Base-by-base conservation (phyloP, 2,888 invertebrate species). In the Tipula lateralis region DNA sequence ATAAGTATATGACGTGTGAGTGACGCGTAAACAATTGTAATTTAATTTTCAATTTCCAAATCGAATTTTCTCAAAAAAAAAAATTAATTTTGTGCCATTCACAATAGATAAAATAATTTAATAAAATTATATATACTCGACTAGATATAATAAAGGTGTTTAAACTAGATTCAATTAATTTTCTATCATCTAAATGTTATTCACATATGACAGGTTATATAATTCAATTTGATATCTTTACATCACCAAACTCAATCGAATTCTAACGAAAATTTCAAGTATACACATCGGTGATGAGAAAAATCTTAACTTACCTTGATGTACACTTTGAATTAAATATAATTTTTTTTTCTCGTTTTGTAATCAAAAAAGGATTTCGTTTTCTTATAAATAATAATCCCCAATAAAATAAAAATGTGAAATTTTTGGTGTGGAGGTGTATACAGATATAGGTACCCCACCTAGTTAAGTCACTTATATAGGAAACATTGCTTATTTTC, bases 161-260 rank as follows among this genome's bases (percentile, higher is more conserved):
- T 24, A 66, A 66, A 66, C 24, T 66, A 66, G 24, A 66, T 66
- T 66, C 66, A 24, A 66, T 66, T 66, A 66, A 66, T 66, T 66
- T 66, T 66, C 12, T 66, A 66, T 66, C 66, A 66, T 66, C n/a
- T n/a, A n/a, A n/a, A n/a, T n/a, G n/a, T n/a, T n/a, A 66, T 66
- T 66, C 66, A 66, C 66, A 66, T 24, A 66, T 66, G 66, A 66
- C 66, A 66, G 9, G 3, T 66, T 66, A 66, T 24, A 66, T 24
- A 66, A 66, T 66, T 66, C 66, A 66, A 66, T 66, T 66, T 12
- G 66, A 66, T 24, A 66, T 19, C 24, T 66, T 66, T 12, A 24
- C 24, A 9, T 4, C 24, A 66, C 19, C 24, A 24, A 24, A 66
- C 24, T 24, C 66, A 24, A 66, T 66, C 24, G 24, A 66, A 66